Evolutionary conservation across 2,888 invertebrate genomes (phyloP).

Genomic region (Rhagophthalmus giganteus): DNA sequence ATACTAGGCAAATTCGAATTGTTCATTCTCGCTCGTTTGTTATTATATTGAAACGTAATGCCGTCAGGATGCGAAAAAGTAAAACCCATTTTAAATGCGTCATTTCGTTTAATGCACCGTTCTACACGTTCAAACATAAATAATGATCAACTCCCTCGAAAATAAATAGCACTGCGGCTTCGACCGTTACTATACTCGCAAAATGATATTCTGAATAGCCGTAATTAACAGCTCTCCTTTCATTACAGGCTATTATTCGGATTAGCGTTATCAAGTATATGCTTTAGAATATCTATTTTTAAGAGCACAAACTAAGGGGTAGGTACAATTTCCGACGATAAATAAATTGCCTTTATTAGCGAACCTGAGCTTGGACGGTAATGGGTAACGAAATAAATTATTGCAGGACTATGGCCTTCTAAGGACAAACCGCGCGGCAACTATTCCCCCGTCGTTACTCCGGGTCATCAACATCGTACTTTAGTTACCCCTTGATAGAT

Average conservation of each 20-base stretch:
- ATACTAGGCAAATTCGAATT: too few species aligned
- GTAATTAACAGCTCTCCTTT: conserved; percentile 14
- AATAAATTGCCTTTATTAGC: conserved; percentile 20
- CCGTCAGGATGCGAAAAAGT: too few species aligned
- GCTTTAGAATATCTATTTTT: conserved; percentile 11
- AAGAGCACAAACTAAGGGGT: conserved; percentile 3
- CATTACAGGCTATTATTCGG: conserved; percentile 13
- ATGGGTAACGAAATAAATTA: conserved; percentile 14
- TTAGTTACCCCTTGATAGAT: conserved; percentile 22
- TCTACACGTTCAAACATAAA: conserved; percentile 26
- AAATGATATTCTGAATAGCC: conserved; percentile 15
- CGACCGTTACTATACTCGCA: conserved; percentile 11
- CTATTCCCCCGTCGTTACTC: conserved; percentile 10
- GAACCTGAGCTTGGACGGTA: conserved; percentile 4
- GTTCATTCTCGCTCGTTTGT: too few species aligned
- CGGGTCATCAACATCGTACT: conserved; percentile 3
- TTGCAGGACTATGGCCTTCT: conserved; percentile 3
- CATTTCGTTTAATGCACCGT: too few species aligned
- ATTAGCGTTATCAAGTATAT: conserved; percentile 7
- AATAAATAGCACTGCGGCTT: conserved; percentile 9
- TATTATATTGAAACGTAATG: too few species aligned
- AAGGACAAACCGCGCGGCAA: neutral
- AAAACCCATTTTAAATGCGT: too few species aligned
- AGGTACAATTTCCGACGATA: conserved; percentile 13
- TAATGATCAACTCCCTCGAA: conserved; percentile 21